These are phyloP conservation scores for Forbesichthys agassizii DNA, from an alignment of 2,113 vertebrate species.

Conservation along the genomic window DNA sequence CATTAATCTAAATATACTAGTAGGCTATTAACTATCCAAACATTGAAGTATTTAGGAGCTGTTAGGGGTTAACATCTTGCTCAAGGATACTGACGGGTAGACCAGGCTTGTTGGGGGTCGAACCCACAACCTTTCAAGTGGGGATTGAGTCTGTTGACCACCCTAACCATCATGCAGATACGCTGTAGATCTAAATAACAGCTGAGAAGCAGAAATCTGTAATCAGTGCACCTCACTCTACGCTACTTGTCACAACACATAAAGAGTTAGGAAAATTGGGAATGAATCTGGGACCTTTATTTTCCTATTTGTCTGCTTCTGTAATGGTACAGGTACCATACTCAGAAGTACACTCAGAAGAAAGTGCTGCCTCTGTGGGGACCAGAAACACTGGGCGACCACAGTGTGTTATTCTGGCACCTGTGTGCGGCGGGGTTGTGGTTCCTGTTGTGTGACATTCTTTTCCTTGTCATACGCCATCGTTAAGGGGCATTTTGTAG, in stretches of 20 bases:
- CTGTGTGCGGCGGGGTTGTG: neutral
- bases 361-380: constrained; percentile 6
- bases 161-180: neutral
- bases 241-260: neutral
- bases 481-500: constrained; percentile 3
- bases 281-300: neutral
- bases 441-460: constrained; percentile 39
- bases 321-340: neutral
- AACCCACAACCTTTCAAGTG: too few species aligned
- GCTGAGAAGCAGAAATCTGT: neutral
- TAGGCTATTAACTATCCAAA: too few species aligned
- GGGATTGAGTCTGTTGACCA: too few species aligned
- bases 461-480: constrained; percentile 40
- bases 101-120: too few species aligned
- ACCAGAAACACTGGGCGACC: neutral
- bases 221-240: neutral
- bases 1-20: too few species aligned
- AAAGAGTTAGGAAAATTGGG: neutral
- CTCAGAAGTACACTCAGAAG: too few species aligned
- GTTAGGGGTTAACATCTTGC: too few species aligned
- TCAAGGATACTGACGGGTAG: too few species aligned
- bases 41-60: too few species aligned
- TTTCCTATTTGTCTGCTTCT: neutral
- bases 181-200: neutral
- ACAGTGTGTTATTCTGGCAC: constrained; percentile 8